Base-by-base conservation (phyloP, 2,888 invertebrate genomes). In the Halictus quadricinctus region DNA sequence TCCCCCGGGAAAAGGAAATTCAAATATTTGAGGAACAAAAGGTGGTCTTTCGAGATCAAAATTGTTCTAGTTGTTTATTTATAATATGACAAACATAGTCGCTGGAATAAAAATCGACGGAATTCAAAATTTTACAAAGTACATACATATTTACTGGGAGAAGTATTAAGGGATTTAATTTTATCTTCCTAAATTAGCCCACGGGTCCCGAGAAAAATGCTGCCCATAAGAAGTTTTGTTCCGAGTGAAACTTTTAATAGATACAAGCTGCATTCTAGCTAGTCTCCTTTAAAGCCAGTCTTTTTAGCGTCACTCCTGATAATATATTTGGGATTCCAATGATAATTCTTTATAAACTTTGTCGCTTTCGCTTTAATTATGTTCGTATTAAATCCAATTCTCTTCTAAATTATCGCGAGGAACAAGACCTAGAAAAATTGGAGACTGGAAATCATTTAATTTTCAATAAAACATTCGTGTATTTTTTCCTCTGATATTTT, bases 191-290 rank as follows among this genome's bases (percentile, higher is more conserved):
- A 29, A 29, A 64, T 64, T 29, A 64, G 64, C 18, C 64, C 18
- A 18, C 29, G 29, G 18, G 29, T 15, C 64, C 29, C 8, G 36
- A 36, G 64, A 64, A 64, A 36, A 64, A 64, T 29, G 29, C 18
- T 64, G 29, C 29, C 29, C 36, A 29, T 18, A 18, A 18, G 25
- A 29, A 64, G 25, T 64, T 64, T 29, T 29, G 29, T 64, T 8
- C 64, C 7, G 64, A 64, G 29, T 29, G 64, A 64, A 64, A 64
- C 64, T 64, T 64, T 29, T 64, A 29, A 29, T 64, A 64, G 64
- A 29, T 64, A 64, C 29, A 29, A 29, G 18, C 29, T 29, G 8
- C 29, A 18, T 7, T 29, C 18, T 18, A 36, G 64, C 29, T 36
- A 64, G 29, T 18, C 29, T 7, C 15, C 13, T 25, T 36, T 64